A percentile compares a stretch with the other conserved stretches of the same genome.
phyloP scores from a whole-genome alignment of 2,888 invertebrate species.

The Sycophila texana region DNA sequence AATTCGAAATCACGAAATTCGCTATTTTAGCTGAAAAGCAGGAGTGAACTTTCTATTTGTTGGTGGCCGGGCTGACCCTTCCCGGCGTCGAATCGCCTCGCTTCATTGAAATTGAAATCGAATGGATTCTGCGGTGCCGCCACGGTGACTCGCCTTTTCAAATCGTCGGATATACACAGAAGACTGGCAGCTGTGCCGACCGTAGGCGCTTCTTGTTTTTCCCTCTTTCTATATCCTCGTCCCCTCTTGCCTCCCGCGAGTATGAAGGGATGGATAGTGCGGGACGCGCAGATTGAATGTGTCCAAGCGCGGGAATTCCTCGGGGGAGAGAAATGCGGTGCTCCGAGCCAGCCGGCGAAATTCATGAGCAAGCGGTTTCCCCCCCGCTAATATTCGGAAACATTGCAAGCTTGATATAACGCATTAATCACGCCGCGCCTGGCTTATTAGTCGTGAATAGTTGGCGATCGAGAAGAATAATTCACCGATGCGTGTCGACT shows the following conservation, averaged over 20 bases:
- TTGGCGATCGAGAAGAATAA: no score
- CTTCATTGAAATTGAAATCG: constrained; percentile 49
- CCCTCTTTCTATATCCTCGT: neutral
- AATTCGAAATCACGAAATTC: neutral
- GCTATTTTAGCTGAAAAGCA: neutral
- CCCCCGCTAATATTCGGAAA: neutral
- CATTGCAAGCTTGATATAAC: no score
- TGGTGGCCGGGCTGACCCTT: no score
- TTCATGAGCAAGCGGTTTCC: neutral
- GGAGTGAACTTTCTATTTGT: no score
- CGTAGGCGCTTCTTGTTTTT: neutral
- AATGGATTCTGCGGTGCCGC: neutral
- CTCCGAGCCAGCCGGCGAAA: neutral
- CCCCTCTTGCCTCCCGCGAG: no score
- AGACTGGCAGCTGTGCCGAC: neutral
- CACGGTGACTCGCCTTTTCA: no score
- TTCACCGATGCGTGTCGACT: no score
- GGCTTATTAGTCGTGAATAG: no score
- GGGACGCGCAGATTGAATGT: neutral
- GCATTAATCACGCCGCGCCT: no score
- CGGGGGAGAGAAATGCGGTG: neutral
- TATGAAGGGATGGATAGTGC: no score
- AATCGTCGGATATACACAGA: no score
- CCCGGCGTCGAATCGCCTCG: constrained; percentile 3
- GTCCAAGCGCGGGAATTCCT: neutral